A percentile compares a stretch with the other conserved stretches of the same genome.
Conservation (phyloP, 2,888 invertebrate genomes). For the Trachelus iudaicus region DNA sequence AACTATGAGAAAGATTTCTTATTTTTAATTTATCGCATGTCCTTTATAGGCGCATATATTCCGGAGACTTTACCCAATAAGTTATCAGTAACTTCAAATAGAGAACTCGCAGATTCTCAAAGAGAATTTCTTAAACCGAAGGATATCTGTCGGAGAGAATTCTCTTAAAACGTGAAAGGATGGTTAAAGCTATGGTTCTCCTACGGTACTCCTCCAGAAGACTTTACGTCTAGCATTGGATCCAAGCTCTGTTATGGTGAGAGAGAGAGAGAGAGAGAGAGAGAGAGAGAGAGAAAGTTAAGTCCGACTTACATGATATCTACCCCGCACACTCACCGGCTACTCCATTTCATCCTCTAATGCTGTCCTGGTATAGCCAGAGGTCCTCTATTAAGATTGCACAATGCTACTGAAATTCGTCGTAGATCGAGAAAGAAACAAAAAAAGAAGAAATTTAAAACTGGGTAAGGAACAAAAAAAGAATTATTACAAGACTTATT, state of each 20-base stretch:
- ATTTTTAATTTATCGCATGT: background rate
- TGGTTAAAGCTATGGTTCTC: constrained; percentile 10
- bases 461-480: constrained; percentile 6
- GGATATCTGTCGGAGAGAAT: constrained; percentile 4
- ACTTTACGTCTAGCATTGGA: constrained; percentile 9
- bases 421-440: background rate
- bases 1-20: background rate
- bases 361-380: constrained; percentile 39
- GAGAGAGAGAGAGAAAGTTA: constrained; percentile 40
- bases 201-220: background rate
- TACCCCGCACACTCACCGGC: constrained; percentile 56
- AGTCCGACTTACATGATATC: constrained; percentile 65
- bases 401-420: constrained; percentile 35
- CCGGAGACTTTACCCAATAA: background rate
- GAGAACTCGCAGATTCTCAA: background rate
- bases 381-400: constrained; percentile 55
- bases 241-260: constrained; percentile 20
- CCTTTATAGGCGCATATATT: background rate
- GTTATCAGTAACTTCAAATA: background rate
- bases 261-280: constrained; percentile 20
- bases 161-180: constrained; percentile 18
- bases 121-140: background rate
- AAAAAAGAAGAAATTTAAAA: constrained; percentile 8
- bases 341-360: constrained; percentile 51
- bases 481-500: background rate